Evolutionary conservation across 1,140 invertebrate genomes (phyloP).

Genomic region (Zaprionus davidi): DNA sequence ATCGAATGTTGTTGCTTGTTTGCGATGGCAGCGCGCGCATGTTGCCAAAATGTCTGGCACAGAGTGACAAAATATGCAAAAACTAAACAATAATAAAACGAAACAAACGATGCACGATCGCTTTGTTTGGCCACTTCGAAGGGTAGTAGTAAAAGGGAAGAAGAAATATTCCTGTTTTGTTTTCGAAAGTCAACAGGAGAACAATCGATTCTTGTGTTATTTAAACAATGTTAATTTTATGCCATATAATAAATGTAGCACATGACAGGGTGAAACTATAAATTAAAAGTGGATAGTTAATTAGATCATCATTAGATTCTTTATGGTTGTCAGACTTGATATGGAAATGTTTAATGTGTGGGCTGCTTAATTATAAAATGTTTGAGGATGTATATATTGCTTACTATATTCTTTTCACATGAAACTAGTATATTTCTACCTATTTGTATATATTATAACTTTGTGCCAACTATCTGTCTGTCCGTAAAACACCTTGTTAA

Average conservation of each 20-base stretch:
- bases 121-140: conserved; percentile 5
- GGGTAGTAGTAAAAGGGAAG: neutral
- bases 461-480: too few species aligned
- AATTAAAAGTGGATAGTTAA: neutral
- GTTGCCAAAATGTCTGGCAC: conserved; percentile 45
- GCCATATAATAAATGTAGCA: neutral
- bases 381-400: neutral
- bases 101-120: conserved; percentile 15
- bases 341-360: neutral
- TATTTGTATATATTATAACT: too few species aligned
- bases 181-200: conserved; percentile 23
- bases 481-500: too few species aligned
- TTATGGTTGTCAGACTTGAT: neutral
- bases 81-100: neutral
- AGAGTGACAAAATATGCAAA: conserved; percentile 39
- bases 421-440: too few species aligned
- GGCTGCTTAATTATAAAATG: neutral
- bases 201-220: neutral
- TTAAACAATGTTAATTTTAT: conserved; percentile 5
- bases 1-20: conserved; percentile 5
- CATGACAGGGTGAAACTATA: neutral
- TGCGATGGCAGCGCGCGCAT: conserved; percentile 3
- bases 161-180: neutral
- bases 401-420: neutral
- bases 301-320: neutral